Evolutionary conservation across 2,113 vertebrate genomes (phyloP).

Genomic region (Rhipidura dahli): DNA sequence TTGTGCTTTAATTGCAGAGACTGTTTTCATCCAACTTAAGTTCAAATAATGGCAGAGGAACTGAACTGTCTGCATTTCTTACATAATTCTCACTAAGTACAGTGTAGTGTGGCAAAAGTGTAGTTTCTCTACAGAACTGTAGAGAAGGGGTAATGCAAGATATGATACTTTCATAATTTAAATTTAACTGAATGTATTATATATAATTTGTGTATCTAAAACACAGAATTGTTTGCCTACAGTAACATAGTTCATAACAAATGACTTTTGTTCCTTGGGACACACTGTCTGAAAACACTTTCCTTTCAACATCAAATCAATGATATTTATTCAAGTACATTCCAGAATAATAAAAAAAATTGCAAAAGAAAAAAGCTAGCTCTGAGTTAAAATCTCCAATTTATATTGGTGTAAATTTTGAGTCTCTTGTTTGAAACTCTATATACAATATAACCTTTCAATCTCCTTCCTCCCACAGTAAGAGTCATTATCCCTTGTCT

Average conservation of each 20-base stretch:
- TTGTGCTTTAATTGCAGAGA: neutral
- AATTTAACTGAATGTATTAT: neutral
- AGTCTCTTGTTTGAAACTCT: neutral
- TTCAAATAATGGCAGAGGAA: neutral
- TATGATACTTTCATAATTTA: neutral
- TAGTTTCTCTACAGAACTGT: neutral
- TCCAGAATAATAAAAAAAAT: neutral
- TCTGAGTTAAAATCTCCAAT: neutral
- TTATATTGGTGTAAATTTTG: neutral
- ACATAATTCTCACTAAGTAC: neutral
- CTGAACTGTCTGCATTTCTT: neutral
- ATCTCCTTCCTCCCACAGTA: neutral
- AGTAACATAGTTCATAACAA: neutral
- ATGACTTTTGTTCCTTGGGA: neutral
- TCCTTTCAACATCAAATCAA: neutral
- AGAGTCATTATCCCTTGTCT: slow-evolving; percentile 2
- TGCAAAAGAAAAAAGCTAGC: neutral
- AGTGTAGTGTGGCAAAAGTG: neutral
- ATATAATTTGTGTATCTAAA: neutral
- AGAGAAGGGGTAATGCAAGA: neutral
- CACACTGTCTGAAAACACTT: neutral
- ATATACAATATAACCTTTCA: slow-evolving; percentile 4
- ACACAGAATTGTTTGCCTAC: neutral
- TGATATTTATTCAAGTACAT: neutral
- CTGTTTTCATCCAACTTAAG: neutral